Conservation (phyloP, 2,888 invertebrate genomes). For the Maniola hyperantus region DNA sequence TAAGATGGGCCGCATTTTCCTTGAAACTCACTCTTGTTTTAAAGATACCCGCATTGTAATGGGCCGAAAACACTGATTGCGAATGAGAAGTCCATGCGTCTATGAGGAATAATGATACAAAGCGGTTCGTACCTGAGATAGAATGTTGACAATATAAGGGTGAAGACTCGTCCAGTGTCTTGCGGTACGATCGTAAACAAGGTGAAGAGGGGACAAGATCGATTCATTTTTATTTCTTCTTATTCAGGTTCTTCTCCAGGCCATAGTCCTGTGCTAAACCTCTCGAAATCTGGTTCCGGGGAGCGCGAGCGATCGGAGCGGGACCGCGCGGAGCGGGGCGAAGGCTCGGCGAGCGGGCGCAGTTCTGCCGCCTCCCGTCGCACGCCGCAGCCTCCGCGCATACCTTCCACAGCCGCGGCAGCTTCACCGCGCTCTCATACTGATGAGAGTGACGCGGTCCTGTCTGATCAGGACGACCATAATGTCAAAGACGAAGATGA, state of each 20-base stretch:
- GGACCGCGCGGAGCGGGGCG: slow-evolving; percentile 79
- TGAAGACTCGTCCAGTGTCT: no score
- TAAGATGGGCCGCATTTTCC: no score
- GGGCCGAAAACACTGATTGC: no score
- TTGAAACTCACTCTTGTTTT: no score
- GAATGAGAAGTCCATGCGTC: no score
- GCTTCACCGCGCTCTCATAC: slow-evolving; percentile 88
- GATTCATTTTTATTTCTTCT: not conserved
- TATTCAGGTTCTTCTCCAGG: slow-evolving; percentile 91
- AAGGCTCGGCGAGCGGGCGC: slow-evolving; percentile 77
- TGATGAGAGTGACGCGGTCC: slow-evolving; percentile 91
- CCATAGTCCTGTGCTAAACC: slow-evolving; percentile 95
- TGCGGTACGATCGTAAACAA: no score
- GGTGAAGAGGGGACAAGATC: no score
- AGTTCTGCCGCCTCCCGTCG: slow-evolving; percentile 84
- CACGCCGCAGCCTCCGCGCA: slow-evolving; percentile 82
- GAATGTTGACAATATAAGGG: no score
- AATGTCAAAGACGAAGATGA: slow-evolving; percentile 92
- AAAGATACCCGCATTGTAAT: no score
- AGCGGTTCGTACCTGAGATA: no score
- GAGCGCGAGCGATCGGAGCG: slow-evolving; percentile 86
- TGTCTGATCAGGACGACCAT: slow-evolving; percentile 93
- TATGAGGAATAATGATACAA: no score
- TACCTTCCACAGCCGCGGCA: slow-evolving; percentile 83
- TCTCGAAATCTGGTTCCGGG: slow-evolving; percentile 93